Evolutionary conservation across 2,888 invertebrate genomes (phyloP).

Genomic region (Xiphydria camelus): DNA sequence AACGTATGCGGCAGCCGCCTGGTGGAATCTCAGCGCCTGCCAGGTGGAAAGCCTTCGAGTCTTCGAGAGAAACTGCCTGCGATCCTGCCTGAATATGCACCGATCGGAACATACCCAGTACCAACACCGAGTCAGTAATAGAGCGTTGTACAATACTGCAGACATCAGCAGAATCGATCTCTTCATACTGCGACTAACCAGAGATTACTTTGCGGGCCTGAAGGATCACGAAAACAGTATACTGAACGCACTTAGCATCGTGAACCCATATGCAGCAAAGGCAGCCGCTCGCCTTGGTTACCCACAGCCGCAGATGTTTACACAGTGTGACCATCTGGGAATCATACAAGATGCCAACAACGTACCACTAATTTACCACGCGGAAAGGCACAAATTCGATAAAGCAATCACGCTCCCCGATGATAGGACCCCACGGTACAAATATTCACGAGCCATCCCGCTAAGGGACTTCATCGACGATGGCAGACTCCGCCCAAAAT

Average conservation of each 20-base stretch:
- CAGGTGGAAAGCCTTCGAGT: constrained; percentile 20
- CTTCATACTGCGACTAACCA: constrained; percentile 10
- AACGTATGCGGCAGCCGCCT: constrained; percentile 16
- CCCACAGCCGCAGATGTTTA: background rate
- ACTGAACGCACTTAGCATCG: too few species aligned
- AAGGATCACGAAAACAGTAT: background rate
- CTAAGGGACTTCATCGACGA: too few species aligned
- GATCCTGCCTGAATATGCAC: constrained; percentile 1
- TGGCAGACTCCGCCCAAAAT: too few species aligned
- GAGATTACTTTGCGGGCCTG: constrained; percentile 5
- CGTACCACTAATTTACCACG: background rate
- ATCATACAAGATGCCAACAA: background rate
- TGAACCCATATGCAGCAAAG: too few species aligned
- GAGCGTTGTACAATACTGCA: constrained; percentile 11
- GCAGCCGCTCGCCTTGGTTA: background rate
- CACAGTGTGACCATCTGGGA: background rate
- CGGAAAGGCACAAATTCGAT: background rate
- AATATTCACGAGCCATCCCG: too few species aligned
- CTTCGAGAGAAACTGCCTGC: constrained; percentile 18
- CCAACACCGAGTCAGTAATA: constrained; percentile 8
- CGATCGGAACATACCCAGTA: background rate
- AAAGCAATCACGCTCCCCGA: too few species aligned
- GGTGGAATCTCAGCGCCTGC: constrained; percentile 18
- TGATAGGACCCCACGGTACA: too few species aligned
- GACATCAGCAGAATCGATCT: constrained; percentile 11